Conservation (phyloP, 2,797 vertebrate genomes). For the Falco novaeseelandiae region DNA sequence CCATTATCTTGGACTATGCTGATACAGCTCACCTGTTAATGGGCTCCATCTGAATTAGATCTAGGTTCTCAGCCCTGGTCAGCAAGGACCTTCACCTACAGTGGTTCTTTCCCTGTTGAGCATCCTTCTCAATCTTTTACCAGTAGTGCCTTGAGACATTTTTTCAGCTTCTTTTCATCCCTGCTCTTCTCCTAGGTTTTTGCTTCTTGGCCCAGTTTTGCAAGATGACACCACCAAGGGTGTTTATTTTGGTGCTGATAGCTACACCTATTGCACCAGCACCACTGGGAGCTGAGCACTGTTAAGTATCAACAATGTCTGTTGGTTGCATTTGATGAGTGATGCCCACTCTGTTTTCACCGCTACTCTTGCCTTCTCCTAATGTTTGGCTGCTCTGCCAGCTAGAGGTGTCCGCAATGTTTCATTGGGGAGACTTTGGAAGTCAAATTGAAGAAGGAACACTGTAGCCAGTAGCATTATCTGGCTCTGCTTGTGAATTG, state of each 20-base stretch:
- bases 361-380: background rate
- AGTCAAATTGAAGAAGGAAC: background rate
- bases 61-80: background rate
- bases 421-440: background rate
- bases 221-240: background rate
- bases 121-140: background rate
- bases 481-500: background rate
- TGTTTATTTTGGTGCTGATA: background rate
- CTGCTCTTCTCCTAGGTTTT: background rate
- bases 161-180: background rate
- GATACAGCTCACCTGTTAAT: background rate
- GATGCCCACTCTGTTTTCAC: background rate
- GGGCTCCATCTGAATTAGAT: background rate
- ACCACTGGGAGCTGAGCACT: background rate
- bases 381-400: background rate
- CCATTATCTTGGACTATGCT: background rate
- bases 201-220: background rate
- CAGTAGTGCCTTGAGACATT: background rate
- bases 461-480: background rate
- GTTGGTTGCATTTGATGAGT: background rate
- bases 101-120: background rate
- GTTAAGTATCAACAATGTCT: background rate
- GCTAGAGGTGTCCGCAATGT: background rate
- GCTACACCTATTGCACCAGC: background rate
- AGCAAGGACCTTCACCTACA: background rate